Percentiles rank a stretch among this genome's conserved stretches.
These are phyloP conservation scores for Sebastes jordani DNA, from an alignment of 2,797 vertebrate species.

Conservation along the genomic window DNA sequence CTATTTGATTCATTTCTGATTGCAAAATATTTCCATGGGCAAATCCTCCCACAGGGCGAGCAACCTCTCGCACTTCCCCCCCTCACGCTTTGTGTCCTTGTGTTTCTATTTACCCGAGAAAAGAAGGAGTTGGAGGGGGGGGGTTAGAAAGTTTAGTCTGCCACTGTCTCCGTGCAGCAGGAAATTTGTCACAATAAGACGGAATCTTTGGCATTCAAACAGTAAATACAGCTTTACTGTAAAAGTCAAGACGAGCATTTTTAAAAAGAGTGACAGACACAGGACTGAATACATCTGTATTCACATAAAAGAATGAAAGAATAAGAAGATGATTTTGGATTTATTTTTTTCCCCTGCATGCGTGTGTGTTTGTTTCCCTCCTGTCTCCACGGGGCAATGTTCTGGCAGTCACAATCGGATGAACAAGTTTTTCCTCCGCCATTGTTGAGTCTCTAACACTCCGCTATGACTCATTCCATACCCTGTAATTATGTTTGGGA, in stretches of 20 bases:
- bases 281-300: constrained; percentile 50
- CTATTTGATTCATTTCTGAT: constrained; percentile 84
- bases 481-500: constrained; percentile 72
- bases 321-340: constrained; percentile 68
- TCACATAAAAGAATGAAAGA: constrained; percentile 50
- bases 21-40: constrained; percentile 79
- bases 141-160: constrained; percentile 55
- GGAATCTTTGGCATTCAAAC: constrained; percentile 49
- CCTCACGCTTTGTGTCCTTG: constrained; percentile 67
- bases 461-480: constrained; percentile 74
- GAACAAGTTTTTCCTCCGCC: constrained; percentile 76
- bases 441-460: constrained; percentile 65
- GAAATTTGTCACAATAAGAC: constrained; percentile 54
- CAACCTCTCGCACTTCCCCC: constrained; percentile 46
- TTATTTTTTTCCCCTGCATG: constrained; percentile 17
- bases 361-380: constrained; percentile 59
- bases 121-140: constrained; percentile 1
- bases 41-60: constrained; percentile 79
- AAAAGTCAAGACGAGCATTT: constrained; percentile 20
- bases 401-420: constrained; percentile 76
- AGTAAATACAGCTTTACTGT: constrained; percentile 40
- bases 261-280: constrained; percentile 44
- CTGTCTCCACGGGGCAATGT: constrained; percentile 71
- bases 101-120: constrained; percentile 72
- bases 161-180: constrained; percentile 33